A percentile compares a stretch with the other conserved stretches of the same genome.
These are phyloP conservation scores for Chaetogeoica ovagalla DNA, from an alignment of 2,888 invertebrate genomes.

Conservation along the genomic window DNA sequence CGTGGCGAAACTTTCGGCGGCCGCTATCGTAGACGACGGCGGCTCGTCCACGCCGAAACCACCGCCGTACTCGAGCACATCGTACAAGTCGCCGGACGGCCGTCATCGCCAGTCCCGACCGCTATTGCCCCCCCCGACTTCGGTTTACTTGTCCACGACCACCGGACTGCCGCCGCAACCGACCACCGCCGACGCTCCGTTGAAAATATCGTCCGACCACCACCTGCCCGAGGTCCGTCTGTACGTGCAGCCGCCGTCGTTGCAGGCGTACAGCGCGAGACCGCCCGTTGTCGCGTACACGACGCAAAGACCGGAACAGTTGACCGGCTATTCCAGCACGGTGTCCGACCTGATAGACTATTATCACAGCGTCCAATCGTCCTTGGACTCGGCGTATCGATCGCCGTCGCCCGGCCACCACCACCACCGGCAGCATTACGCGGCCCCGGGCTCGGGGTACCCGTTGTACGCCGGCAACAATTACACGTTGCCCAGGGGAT, in stretches of 20 bases:
- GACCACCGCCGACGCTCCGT: constrained; percentile 25
- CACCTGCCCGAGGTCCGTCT: constrained; percentile 1
- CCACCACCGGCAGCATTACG: background rate
- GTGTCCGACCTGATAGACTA: constrained; percentile 28
- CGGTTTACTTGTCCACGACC: constrained; percentile 26
- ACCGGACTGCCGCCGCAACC: constrained; percentile 26
- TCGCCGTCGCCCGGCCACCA: constrained; percentile 19
- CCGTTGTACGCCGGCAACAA: background rate
- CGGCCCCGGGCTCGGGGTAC: background rate
- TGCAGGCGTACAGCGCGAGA: constrained; percentile 30
- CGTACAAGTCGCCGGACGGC: background rate
- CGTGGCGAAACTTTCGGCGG: constrained; percentile 12
- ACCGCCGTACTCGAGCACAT: background rate
- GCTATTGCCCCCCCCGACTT: constrained; percentile 24
- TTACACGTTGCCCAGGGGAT: constrained; percentile 36
- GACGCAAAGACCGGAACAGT: constrained; percentile 12
- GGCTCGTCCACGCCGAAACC: constrained; percentile 13
- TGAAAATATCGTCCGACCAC: constrained; percentile 5
- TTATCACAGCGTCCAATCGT: constrained; percentile 29
- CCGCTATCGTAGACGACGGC: background rate
- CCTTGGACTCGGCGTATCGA: constrained; percentile 39
- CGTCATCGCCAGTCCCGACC: background rate
- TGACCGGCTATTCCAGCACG: constrained; percentile 34
- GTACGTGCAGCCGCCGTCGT: background rate
- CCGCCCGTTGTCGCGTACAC: constrained; percentile 29